Evolutionary conservation across 1,140 invertebrate species (phyloP).

Genomic region (Atta cephalotes): DNA sequence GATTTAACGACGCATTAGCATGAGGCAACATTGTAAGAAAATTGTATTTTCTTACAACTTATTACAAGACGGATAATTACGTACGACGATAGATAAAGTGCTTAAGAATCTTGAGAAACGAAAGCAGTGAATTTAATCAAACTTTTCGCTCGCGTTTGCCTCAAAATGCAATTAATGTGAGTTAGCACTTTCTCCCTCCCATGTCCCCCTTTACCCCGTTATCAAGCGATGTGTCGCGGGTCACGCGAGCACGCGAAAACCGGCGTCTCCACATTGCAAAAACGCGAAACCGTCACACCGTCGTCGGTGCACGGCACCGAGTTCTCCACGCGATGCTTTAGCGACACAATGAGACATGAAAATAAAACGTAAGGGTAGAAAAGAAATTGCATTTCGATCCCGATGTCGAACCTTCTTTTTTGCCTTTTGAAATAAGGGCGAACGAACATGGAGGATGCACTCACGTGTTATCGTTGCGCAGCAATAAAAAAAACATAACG

Average conservation of each 20-base stretch:
- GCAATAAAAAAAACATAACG: neutral
- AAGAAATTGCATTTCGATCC: slow-evolving; percentile 38
- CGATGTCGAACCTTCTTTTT: neutral
- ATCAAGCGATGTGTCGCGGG: slow-evolving; percentile 53
- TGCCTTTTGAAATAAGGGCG: neutral
- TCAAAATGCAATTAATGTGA: slow-evolving; percentile 60
- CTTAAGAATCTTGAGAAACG: slow-evolving; percentile 35
- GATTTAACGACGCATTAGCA: neutral
- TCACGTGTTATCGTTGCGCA: neutral
- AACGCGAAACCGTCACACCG: slow-evolving; percentile 66
- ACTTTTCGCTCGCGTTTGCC: slow-evolving; percentile 45
- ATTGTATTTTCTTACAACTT: neutral
- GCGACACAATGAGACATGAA: slow-evolving; percentile 14
- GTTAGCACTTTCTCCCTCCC: slow-evolving; percentile 57
- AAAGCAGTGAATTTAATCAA: slow-evolving; percentile 56
- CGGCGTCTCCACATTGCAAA: slow-evolving; percentile 60
- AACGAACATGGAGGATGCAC: neutral
- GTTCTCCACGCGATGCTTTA: slow-evolving; percentile 25
- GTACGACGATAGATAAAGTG: slow-evolving; percentile 20
- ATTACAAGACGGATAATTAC: slow-evolving; percentile 32
- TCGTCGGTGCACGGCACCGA: slow-evolving; percentile 42
- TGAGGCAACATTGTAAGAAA: neutral
- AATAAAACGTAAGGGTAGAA: slow-evolving; percentile 12
- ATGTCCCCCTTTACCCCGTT: neutral
- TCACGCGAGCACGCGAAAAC: slow-evolving; percentile 65